Evolutionary conservation across 2,113 vertebrate species (phyloP), one percentile per base, ranked within the genome.

Genomic region (Gymnarchus niloticus): DNA sequence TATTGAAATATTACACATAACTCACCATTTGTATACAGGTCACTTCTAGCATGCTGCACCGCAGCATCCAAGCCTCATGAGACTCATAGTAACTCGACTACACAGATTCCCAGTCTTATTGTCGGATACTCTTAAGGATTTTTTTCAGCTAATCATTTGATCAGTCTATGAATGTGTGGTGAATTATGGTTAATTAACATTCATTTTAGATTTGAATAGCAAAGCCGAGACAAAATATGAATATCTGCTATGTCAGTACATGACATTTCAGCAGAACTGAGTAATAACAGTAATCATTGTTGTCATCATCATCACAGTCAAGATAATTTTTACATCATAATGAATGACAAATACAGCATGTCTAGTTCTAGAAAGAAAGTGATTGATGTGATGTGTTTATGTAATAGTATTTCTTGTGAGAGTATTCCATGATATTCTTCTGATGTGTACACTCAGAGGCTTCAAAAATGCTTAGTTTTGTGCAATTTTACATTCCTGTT

Each of bases 1-100:
- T 54, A 33, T 54, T 82, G 25, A 82, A 82, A 54, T 82, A 82
- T 82, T 52, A 52, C 48, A 10, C 51, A 82, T 48, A 46, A 78
- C 28, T 54, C 80, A 41, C 33, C 65, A 73, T 14, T 28, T 51
- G 25, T 51, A 51, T 81, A 51, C 77, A 51, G 77, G 77, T 81
- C 44, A 81, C 46, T 14, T n/a, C 48, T 81, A 51, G 44, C 3
- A 25, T 81, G 21, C n/a, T 51, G 48, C 48, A 17, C 48, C 44
- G 25, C 77, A 81, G 77, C 48, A 48, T 49, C 48, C 77, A 28
- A 51, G 77, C 14, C 77, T 51, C 44, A 17, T 12, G 77, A 28
- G 77, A 81, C 46, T 12, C 12, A 14, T 49, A n/a, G 21, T 14
- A 23, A 81, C 77, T 49, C 65, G 12, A 57, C 2, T 46, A 49